A percentile compares a stretch with the other conserved stretches of the same genome.
Evolutionary conservation across 2,888 invertebrate species (phyloP).

Genomic region (Spatulosminthurus flaviceps): DNA sequence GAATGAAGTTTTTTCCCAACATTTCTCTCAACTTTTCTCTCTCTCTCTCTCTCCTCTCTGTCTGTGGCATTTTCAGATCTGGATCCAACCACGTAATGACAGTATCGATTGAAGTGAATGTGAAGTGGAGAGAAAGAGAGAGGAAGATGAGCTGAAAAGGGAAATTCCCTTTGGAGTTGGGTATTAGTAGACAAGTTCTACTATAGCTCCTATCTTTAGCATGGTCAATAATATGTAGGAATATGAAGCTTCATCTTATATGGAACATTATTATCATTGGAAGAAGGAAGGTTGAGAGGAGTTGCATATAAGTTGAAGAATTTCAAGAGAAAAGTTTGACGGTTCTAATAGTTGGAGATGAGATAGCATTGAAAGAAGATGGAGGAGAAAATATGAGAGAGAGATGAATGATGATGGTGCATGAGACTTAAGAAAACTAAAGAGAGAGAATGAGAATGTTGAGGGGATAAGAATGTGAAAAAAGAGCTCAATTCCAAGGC

Average conservation of each 20-base stretch:
- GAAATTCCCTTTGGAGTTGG: conserved; percentile 47
- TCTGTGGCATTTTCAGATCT: conserved; percentile 44
- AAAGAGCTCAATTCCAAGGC: conserved; percentile 22
- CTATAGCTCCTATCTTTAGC: too few relatives aligned
- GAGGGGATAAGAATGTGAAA: conserved; percentile 36
- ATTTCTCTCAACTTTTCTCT: conserved; percentile 4
- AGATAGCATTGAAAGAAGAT: conserved; percentile 10
- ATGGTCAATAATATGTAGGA: neutral
- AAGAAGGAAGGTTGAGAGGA: too few relatives aligned
- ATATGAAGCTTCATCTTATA: too few relatives aligned
- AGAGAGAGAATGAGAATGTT: conserved; percentile 31
- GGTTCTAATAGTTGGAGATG: neutral
- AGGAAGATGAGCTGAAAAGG: conserved; percentile 44
- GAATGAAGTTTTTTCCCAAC: conserved; percentile 42
- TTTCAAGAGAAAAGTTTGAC: neutral
- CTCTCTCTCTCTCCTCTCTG: conserved; percentile 20
- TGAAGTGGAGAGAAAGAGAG: conserved; percentile 37
- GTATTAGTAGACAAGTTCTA: neutral
- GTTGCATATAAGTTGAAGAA: neutral
- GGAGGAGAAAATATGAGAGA: conserved; percentile 23
- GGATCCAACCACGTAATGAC: conserved; percentile 55
- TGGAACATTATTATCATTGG: too few relatives aligned
- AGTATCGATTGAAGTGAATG: conserved; percentile 52
- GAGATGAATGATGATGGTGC: conserved; percentile 29
- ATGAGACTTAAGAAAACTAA: conserved; percentile 16